Percentiles rank a stretch among this genome's conserved stretches.
phyloP scores from a whole-genome alignment of 2,888 invertebrate species.

The Chydorus sphaericus region DNA sequence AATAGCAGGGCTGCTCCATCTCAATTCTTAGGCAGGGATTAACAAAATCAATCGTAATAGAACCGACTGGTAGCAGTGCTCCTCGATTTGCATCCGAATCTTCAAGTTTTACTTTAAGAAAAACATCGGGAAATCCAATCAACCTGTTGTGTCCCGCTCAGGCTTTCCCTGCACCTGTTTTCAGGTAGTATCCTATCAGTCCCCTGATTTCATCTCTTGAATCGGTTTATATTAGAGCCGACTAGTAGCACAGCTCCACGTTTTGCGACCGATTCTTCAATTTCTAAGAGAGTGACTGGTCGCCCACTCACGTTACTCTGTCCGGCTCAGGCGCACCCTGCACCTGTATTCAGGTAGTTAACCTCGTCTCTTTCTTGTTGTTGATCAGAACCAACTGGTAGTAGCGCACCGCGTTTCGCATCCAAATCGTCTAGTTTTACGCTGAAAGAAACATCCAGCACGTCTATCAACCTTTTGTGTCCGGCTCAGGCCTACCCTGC shows the following conservation, averaged over 20 bases:
- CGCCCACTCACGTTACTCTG: conserved; percentile 35
- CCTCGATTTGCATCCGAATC: conserved; percentile 20
- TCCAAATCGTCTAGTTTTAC: conserved; percentile 1
- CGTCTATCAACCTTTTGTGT: conserved; percentile 36
- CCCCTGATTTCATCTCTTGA: neutral
- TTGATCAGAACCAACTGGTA: conserved; percentile 22
- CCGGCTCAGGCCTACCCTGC: conserved; percentile 57
- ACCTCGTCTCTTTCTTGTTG: neutral
- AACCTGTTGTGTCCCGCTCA: neutral
- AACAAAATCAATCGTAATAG: too few species aligned
- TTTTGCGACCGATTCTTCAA: conserved; percentile 15
- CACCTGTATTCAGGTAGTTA: conserved; percentile 46
- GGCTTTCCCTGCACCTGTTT: neutral
- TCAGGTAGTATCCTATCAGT: too few species aligned
- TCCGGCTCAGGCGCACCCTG: conserved; percentile 55
- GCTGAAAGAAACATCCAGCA: neutral
- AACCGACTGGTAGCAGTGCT: conserved; percentile 21
- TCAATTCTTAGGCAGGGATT: too few species aligned
- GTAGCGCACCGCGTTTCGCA: conserved; percentile 22
- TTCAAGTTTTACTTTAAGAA: neutral
- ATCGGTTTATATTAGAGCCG: too few species aligned
- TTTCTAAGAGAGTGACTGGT: neutral
- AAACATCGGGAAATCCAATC: neutral
- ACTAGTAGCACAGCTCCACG: conserved; percentile 18
- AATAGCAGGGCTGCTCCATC: too few species aligned